A percentile compares a stretch with the other conserved stretches of the same genome.
phyloP scores from a whole-genome alignment of 2,113 vertebrate species.

The Euleptes europaea region DNA sequence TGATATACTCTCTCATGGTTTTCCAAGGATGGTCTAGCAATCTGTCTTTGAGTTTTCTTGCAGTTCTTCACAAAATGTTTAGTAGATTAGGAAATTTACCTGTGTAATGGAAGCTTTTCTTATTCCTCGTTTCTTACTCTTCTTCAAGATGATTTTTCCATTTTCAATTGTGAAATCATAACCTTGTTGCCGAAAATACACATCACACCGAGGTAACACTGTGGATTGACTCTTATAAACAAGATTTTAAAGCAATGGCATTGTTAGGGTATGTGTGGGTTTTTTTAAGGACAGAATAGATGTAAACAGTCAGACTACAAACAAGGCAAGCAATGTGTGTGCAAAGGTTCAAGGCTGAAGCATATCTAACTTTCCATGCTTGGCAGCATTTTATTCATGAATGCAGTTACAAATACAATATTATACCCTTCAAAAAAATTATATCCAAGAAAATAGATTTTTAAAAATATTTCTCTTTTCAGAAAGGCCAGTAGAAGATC shows the following conservation, averaged over 20 bases:
- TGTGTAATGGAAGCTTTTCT: slow-evolving; percentile 62
- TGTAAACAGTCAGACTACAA: slow-evolving; percentile 19
- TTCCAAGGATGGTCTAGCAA: not conserved
- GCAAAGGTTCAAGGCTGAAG: not conserved
- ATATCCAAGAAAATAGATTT: not conserved
- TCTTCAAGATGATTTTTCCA: slow-evolving; percentile 79
- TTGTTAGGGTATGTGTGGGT: not conserved
- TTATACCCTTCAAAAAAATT: not conserved
- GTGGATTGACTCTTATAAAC: slow-evolving; percentile 71
- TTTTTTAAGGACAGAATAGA: slow-evolving; percentile 13
- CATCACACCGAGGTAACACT: slow-evolving; percentile 78
- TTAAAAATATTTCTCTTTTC: not conserved
- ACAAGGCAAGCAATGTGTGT: not conserved
- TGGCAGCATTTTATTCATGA: not conserved
- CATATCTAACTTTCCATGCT: not conserved
- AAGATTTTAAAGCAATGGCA: not conserved
- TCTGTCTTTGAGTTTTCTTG: not conserved
- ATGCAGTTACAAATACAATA: not conserved
- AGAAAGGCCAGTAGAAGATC: too few species aligned
- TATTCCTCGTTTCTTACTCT: slow-evolving; percentile 61
- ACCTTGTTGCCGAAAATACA: slow-evolving; percentile 81
- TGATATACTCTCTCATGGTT: too few species aligned
- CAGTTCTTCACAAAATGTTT: slow-evolving; percentile 1
- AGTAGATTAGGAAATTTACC: slow-evolving; percentile 61
- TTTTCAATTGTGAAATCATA: slow-evolving; percentile 79